A percentile compares a stretch with the other conserved stretches of the same genome.
Conservation (phyloP, 1,140 invertebrate genomes). For the Papilio glaucus region DNA sequence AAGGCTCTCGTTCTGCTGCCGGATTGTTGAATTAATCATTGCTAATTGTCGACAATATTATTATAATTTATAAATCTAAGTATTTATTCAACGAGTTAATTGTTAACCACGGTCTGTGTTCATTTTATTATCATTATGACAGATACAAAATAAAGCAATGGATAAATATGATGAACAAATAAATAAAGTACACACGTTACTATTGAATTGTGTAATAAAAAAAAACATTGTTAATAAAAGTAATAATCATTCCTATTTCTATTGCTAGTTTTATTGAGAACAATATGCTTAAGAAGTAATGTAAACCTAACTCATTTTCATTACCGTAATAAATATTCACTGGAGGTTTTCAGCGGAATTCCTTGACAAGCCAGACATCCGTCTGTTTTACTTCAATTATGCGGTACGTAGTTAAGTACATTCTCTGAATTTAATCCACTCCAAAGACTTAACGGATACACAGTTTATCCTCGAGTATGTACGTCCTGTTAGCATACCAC, state of each 20-base stretch:
- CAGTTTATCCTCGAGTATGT: background rate
- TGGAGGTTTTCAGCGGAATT: background rate
- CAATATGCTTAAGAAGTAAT: background rate
- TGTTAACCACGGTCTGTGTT: too few species aligned
- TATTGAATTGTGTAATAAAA: too few species aligned
- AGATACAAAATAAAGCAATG: too few species aligned
- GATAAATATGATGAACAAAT: too few species aligned
- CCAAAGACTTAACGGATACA: constrained; percentile 3
- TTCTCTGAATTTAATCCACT: constrained; percentile 12
- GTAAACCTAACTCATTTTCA: background rate
- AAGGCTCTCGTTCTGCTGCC: too few species aligned
- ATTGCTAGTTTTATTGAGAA: background rate
- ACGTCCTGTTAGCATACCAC: background rate
- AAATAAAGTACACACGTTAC: too few species aligned
- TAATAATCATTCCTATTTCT: background rate
- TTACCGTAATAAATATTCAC: background rate
- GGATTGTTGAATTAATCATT: too few species aligned
- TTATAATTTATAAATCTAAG: too few species aligned
- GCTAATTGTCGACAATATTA: too few species aligned
- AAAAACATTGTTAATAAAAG: background rate
- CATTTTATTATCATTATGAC: too few species aligned
- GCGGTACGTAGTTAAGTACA: constrained; percentile 7
- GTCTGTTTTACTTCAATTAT: constrained; percentile 20
- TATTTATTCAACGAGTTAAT: too few species aligned
- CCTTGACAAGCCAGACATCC: constrained; percentile 2